A percentile compares a stretch with the other conserved stretches of the same genome.
These are phyloP conservation scores for Dryoscopus gambensis DNA, from an alignment of 2,113 vertebrate genomes.

Conservation along the genomic window DNA sequence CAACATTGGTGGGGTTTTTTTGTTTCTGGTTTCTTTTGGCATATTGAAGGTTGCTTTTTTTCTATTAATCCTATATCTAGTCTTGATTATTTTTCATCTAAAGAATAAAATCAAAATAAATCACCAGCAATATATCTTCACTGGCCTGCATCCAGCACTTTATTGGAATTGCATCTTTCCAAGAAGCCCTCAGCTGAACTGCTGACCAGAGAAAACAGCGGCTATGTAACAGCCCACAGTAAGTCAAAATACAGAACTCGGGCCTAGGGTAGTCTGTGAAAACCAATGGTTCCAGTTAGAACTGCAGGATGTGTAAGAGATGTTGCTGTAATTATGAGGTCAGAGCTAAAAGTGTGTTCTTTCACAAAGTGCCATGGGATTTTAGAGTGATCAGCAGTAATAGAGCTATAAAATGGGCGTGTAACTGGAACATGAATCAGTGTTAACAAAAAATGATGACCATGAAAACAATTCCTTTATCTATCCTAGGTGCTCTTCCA, in stretches of 20 bases:
- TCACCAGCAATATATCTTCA: background rate
- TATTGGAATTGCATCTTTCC: background rate
- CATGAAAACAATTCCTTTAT: background rate
- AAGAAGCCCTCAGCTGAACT: background rate
- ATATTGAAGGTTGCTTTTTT: background rate
- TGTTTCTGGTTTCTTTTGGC: background rate
- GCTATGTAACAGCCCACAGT: background rate
- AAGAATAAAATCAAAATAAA: background rate
- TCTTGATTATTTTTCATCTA: background rate
- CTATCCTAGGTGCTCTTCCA: background rate
- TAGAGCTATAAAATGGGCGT: background rate
- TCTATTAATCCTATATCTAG: background rate
- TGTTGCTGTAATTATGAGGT: background rate
- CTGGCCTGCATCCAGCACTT: background rate
- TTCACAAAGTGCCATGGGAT: background rate
- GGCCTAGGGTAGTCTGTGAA: background rate
- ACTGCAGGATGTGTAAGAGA: background rate
- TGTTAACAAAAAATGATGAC: background rate
- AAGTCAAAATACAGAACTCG: background rate
- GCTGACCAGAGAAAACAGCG: background rate
- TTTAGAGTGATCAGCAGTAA: background rate
- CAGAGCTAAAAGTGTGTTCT: background rate
- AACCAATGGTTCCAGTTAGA: background rate
- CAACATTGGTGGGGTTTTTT: background rate
- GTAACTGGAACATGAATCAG: background rate